Base-by-base conservation (phyloP, 1,140 invertebrate genomes). In the Drosophila auraria region DNA sequence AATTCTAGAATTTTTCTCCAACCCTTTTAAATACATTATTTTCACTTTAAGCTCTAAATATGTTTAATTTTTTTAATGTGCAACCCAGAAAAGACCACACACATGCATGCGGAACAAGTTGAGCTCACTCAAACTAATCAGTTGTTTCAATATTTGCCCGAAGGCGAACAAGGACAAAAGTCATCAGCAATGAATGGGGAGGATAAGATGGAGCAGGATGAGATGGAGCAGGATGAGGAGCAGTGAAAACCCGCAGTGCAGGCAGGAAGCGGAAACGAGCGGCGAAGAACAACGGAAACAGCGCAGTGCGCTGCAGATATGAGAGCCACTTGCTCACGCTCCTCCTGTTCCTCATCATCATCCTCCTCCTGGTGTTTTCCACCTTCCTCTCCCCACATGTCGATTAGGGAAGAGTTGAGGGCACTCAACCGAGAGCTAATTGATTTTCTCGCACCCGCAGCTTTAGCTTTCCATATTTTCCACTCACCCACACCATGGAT, bases 111-210 rank as follows among this genome's bases (percentile, higher is more conserved):
- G 27, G 30, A 50, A 78, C 82, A 83, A 72, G 74, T 71, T 71
- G 54, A 68, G 65, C 64, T 74, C 83, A 89, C 84, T 84, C 84
- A 81, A 87, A 87, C 84, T 87, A 87, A 87, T 87, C 84, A 87
- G 84, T 89, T 87, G 84, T 87, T 87, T 81, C 84, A 87, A 87
- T 87, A 87, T 87, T 87, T 84, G 63, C 69, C 80, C 59, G 15
- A 53, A 56, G 49, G 49, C 45, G 36, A 80, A 65, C 77, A 73
- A 80, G 68, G 68, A 79, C 76, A 73, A 73, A 79, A 80, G 78
- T 80, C 77, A 79, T 79, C 72, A 78, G 62, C 47, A 62, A 53
- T 57, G 68, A 45, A 73, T 47, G 64, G 20, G 25, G 3, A 38
- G 17, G 23, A 5, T 17, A 42, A 3, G 20, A 30, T 7, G 36